phyloP scores from a whole-genome alignment of 1,140 invertebrate genomes.

The Armadillidium nasatum region DNA sequence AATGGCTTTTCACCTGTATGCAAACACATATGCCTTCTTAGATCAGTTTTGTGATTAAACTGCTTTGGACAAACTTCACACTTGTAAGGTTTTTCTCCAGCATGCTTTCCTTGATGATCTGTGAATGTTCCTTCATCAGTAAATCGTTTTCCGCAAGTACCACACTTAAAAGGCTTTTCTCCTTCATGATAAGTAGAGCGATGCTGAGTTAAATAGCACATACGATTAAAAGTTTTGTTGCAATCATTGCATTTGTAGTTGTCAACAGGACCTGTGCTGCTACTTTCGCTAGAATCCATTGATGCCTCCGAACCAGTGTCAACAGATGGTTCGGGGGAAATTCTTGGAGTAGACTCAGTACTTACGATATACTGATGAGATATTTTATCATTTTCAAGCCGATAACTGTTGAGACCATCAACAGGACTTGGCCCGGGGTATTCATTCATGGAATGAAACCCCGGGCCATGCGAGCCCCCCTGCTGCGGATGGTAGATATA shows the following conservation, averaged over 20 bases:
- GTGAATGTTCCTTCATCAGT: constrained; percentile 60
- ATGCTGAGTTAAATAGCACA: constrained; percentile 80
- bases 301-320: constrained; percentile 40
- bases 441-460: constrained; percentile 43
- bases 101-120: constrained; percentile 70
- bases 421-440: constrained; percentile 38
- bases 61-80: constrained; percentile 82
- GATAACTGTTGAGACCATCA: constrained; percentile 32
- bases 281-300: constrained; percentile 38
- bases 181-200: constrained; percentile 83
- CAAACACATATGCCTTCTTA: constrained; percentile 78
- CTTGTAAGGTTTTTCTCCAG: constrained; percentile 78
- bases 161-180: constrained; percentile 77
- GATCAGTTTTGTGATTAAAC: constrained; percentile 85
- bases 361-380: constrained; percentile 30
- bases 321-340: constrained; percentile 28
- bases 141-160: constrained; percentile 77
- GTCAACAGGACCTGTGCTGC: constrained; percentile 26
- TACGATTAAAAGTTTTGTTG: constrained; percentile 76
- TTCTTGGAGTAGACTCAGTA: constrained; percentile 28
- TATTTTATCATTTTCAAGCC: constrained; percentile 24
- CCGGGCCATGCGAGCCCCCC: constrained; percentile 43
- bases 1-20: constrained; percentile 73
- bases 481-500: constrained; percentile 19
- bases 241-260: constrained; percentile 68